A percentile compares a stretch with the other conserved stretches of the same genome.
phyloP scores from a whole-genome alignment of 2,113 vertebrate species.

The Cyrtonyx montezumae region DNA sequence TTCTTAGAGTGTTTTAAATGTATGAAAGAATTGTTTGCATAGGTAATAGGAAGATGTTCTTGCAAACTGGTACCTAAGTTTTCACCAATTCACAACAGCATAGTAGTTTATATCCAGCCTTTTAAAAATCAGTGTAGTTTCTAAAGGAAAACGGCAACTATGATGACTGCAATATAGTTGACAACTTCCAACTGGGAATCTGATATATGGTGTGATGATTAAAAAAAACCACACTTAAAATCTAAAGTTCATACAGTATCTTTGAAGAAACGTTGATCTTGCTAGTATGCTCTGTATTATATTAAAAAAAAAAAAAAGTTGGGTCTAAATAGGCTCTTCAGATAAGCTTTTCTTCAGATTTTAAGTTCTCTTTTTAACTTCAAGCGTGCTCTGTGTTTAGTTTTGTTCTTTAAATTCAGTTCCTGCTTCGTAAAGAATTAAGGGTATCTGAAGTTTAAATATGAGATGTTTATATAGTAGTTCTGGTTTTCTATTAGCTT shows the following conservation, averaged over 20 bases:
- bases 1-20: neutral
- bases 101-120: neutral
- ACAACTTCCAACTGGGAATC: neutral
- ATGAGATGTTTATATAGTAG: slow-evolving; percentile 78
- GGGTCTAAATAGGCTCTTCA: slow-evolving; percentile 60
- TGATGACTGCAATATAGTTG: no score
- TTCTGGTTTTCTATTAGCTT: slow-evolving; percentile 80
- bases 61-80: neutral
- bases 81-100: neutral
- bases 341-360: slow-evolving; percentile 37
- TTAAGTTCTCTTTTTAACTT: slow-evolving; percentile 41
- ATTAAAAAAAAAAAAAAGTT: slow-evolving; percentile 44
- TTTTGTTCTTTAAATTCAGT: neutral
- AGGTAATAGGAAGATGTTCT: neutral
- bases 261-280: slow-evolving; percentile 65
- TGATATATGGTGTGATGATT: neutral
- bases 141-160: neutral
- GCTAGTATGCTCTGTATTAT: neutral
- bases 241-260: slow-evolving; percentile 44
- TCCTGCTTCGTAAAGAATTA: slow-evolving; percentile 65
- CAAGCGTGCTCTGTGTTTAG: slow-evolving; percentile 32
- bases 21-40: slow-evolving; percentile 24
- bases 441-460: slow-evolving; percentile 77
- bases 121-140: neutral
- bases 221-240: slow-evolving; percentile 8